Evolutionary conservation across 2,888 invertebrate genomes (phyloP), one percentile per base, ranked within the genome.

Genomic region (Zygogramma bicolorata): DNA sequence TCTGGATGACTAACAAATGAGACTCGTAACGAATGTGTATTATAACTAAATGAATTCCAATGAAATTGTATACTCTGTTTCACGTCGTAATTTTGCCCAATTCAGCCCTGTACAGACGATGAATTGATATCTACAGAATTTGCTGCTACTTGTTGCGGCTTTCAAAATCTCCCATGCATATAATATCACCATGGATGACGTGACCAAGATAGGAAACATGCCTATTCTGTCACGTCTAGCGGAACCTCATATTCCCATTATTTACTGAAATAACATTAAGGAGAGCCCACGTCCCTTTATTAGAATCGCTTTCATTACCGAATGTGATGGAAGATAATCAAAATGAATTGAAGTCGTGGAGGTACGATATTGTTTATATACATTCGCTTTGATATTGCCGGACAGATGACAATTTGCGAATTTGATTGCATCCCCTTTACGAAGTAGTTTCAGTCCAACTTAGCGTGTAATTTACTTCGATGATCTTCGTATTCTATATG

Each of bases 181-280:
- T 25, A 25, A 53, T 53, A 53, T 53, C 53, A 25, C 25, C 22
- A 53, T 13, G n/a, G 25, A 53, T 27, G 53, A 53, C 53, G 25
- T 27, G 53, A n/a, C 27, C 53, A 25, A 25, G 27, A 25, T 53
- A 13, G 22, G 53, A 53, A 53, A 22, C 53, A 53, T 53, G 25
- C 25, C 53, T 25, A 25, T 53, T 53, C n/a, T 53, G 53, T 53
- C 25, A 53, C 27, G 53, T 53, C 53, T 53, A 27, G 53, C 27
- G 53, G 53, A 53, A 53, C 22, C 53, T 53, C 27, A 27, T 46
- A 46, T 46, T 20, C 46, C 46, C 20, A 46, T 53, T 27, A 53
- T 53, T 27, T 53, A 53, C 53, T 53, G 53, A 53, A 53, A 53
- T 53, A 53, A 53, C 27, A 53, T 53, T 27, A 53, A 4, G 53